Conservation (phyloP, 2,113 vertebrate species). For the Leucosticte australis region DNA sequence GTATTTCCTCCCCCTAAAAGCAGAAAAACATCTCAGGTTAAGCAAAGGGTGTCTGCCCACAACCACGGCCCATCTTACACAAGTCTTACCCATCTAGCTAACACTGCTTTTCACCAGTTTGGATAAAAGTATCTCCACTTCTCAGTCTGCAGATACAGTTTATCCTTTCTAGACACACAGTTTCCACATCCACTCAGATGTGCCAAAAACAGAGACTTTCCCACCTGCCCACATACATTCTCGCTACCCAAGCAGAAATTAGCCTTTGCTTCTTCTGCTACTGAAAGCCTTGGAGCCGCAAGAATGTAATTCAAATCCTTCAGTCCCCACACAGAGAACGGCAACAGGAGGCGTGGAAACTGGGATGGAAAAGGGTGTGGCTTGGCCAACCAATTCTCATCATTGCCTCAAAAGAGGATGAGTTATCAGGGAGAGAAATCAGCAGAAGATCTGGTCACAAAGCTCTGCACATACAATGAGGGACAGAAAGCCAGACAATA, state of each 20-base stretch:
- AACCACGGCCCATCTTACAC: neutral
- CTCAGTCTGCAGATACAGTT: neutral
- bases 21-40: neutral
- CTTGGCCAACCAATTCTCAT: neutral
- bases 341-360: rapidly evolving
- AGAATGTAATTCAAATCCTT: neutral
- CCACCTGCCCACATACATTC: constrained; percentile 6
- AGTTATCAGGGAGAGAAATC: neutral
- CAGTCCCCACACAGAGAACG: neutral
- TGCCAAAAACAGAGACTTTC: constrained; percentile 1
- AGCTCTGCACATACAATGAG: neutral
- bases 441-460: neutral
- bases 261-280: neutral
- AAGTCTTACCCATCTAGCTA: neutral
- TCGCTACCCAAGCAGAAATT: neutral
- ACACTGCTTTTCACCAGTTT: neutral
- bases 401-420: neutral
- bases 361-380: neutral
- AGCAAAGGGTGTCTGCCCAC: neutral
- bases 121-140: neutral
- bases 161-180: neutral
- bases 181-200: neutral
- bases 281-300: neutral
- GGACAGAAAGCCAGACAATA: neutral
- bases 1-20: neutral